These are phyloP conservation scores for Burhinus oedicnemus DNA, from an alignment of 2,113 vertebrate species.

Conservation along the genomic window DNA sequence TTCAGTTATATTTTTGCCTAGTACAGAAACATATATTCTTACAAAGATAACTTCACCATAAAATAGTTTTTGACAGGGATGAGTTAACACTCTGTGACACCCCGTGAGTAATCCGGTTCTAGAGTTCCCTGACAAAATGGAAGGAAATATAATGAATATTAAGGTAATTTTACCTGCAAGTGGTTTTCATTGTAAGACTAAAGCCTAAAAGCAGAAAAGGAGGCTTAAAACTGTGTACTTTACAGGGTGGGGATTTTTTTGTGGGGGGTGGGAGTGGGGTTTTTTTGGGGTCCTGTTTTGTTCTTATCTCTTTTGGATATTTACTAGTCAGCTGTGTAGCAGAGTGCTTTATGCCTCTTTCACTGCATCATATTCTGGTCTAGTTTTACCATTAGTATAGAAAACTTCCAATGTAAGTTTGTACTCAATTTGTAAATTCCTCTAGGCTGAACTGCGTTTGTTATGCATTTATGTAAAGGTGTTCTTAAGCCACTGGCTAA, in stretches of 20 bases:
- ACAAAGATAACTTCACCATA: background rate
- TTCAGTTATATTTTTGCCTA: background rate
- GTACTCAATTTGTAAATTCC: background rate
- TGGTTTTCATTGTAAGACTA: background rate
- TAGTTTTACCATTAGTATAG: background rate
- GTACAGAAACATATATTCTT: background rate
- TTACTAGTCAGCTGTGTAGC: background rate
- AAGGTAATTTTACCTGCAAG: background rate
- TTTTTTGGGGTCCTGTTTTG: background rate
- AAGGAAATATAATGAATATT: background rate
- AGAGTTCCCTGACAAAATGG: background rate
- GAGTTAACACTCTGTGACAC: background rate
- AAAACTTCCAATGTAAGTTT: background rate
- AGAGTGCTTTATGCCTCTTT: background rate
- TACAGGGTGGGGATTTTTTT: background rate
- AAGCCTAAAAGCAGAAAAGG: background rate
- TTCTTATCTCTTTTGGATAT: background rate
- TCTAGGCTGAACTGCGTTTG: background rate
- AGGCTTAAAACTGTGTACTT: background rate
- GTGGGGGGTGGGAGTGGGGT: fast-evolving
- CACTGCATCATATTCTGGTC: background rate
- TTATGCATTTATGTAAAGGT: background rate
- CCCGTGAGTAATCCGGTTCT: background rate
- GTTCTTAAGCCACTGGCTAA: background rate
- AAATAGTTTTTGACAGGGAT: background rate